Evolutionary conservation across 2,888 invertebrate genomes (phyloP), one percentile per base, ranked within the genome.

Genomic region (Ormyrus rosae): DNA sequence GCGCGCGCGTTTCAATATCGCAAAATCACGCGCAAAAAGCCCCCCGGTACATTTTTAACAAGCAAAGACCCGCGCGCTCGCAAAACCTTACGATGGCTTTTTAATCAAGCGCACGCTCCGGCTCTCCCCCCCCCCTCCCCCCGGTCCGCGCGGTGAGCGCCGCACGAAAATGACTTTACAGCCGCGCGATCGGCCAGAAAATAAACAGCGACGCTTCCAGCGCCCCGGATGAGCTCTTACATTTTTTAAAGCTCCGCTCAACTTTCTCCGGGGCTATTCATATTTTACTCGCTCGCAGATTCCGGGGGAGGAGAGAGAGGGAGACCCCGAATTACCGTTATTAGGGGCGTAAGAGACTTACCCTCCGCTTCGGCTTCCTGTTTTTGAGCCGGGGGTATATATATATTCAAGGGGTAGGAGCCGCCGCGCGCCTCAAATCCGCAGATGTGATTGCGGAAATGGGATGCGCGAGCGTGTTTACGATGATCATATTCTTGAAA

Each of bases 401-500:
- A 45, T 34, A 34, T 34, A 34, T 34, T 34, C 34, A 34, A 34
- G 34, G 34, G 34, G 34, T 4, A 53, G 8, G 55, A 34, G 6
- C 34, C 9, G 13, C 13, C 2, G 1, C 46, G 55, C 19, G 48
- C 34, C 34, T 34, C 34, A 68, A 68, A 68, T 58, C 34, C 75
- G 53, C 67, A 58, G 71, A 73, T 69, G 61, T 55, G 67, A 75
- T 75, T 71, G 71, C 70, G 76, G 76, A 76, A 71, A 75, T 67
- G 61, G 76, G 80, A 71, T 69, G 60, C 51, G 53, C 13, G 70
- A 65, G 46, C 60, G 69, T 74, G 65, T 78, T 81, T 78, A 81
- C 74, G 73, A 65, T 70, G 72, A 73, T 70, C 78, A 65, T 78
- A 78, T 70, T 78, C 78, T 73, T 70, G 81, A 78, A 81, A 78